These are phyloP conservation scores for Nothobranchius kuhntae DNA, from an alignment of 2,113 vertebrate genomes.

Conservation along the genomic window DNA sequence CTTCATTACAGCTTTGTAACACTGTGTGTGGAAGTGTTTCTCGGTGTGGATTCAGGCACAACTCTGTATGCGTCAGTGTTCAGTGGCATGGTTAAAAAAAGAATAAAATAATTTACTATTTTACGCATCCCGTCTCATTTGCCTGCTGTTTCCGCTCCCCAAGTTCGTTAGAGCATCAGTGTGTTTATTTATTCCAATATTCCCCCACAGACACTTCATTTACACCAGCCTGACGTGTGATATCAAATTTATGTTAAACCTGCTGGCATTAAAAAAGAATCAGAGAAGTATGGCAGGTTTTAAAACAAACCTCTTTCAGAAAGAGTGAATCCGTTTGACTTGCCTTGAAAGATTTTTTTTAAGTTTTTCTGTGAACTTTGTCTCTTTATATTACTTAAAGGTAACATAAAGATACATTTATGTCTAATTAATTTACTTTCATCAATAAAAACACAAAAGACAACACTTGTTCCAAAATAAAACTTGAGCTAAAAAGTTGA, in stretches of 20 bases:
- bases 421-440: no score
- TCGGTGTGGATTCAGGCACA: conserved; percentile 90
- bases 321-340: no score
- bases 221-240: conserved; percentile 1
- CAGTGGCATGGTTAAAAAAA: conserved; percentile 85
- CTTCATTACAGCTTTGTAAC: conserved; percentile 81
- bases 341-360: no score
- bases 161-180: background rate
- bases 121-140: conserved; percentile 88
- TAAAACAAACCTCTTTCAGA: no score
- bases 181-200: background rate
- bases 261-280: no score
- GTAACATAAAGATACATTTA: no score
- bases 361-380: no score
- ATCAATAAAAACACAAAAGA: no score
- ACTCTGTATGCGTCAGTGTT: conserved; percentile 95
- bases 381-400: no score
- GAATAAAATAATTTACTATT: conserved; percentile 81
- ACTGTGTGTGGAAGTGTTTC: conserved; percentile 82
- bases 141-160: conserved; percentile 51
- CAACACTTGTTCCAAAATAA: no score
- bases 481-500: no score
- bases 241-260: background rate
- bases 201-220: conserved; percentile 9
- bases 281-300: no score